Conservation (phyloP, 2,113 vertebrate species). For the Eretmochelys imbricata region DNA sequence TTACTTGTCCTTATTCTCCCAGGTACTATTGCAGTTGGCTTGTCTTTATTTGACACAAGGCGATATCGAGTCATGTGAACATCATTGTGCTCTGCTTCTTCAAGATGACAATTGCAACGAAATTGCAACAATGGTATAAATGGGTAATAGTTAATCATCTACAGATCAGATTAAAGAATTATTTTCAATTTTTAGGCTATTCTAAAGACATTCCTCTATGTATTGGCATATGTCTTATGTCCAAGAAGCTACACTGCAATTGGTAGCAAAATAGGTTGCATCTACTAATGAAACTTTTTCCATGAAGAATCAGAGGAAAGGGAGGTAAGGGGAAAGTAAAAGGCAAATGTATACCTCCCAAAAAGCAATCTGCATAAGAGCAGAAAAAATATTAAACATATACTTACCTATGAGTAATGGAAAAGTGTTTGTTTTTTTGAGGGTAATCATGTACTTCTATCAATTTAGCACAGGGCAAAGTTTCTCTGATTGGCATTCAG, state of each 20-base stretch:
- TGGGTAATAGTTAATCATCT: background rate
- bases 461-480: background rate
- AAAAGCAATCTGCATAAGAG: background rate
- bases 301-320: background rate
- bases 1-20: constrained; percentile 38
- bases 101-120: constrained; percentile 56
- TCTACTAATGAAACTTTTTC: background rate
- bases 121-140: constrained; percentile 67
- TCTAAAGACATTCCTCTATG: background rate
- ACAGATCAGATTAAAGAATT: background rate
- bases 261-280: background rate
- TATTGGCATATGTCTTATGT: background rate
- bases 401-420: fast-evolving
- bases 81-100: constrained; percentile 70
- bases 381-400: background rate
- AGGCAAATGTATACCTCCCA: background rate
- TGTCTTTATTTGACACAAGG: constrained; percentile 75
- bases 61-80: constrained; percentile 76
- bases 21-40: constrained; percentile 76
- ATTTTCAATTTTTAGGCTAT: background rate
- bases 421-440: background rate
- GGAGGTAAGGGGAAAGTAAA: background rate
- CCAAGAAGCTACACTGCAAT: background rate
- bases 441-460: background rate
- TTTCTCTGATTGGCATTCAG: background rate